phyloP scores from a whole-genome alignment of 2,797 vertebrate genomes.

The Nannoperca australis region DNA sequence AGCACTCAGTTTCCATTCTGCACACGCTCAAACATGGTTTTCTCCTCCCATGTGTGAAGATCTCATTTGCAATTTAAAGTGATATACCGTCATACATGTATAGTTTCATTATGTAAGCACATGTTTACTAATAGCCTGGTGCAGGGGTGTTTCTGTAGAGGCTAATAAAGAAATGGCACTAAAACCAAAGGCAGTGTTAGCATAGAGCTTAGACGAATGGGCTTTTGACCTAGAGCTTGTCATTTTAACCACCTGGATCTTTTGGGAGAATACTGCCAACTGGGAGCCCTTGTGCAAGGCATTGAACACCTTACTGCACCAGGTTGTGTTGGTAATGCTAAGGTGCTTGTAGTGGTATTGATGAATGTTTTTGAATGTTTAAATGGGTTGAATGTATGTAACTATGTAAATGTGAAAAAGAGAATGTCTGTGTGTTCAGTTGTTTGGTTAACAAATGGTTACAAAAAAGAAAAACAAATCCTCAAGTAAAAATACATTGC shows the following conservation, averaged over 20 bases:
- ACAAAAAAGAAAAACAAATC: background rate
- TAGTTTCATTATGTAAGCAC: slow-evolving; percentile 60
- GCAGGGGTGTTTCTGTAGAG: background rate
- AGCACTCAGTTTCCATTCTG: too few relatives aligned
- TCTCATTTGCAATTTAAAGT: too few relatives aligned
- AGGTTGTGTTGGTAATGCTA: background rate
- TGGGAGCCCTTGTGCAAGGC: background rate
- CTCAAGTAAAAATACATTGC: background rate
- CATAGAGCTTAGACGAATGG: background rate
- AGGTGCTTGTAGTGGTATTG: background rate
- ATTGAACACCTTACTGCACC: background rate
- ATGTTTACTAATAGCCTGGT: slow-evolving; percentile 23
- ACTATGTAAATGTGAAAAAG: background rate
- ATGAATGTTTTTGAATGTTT: background rate
- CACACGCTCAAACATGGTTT: too few relatives aligned
- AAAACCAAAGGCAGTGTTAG: background rate
- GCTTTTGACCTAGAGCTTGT: background rate
- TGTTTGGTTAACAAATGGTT: background rate
- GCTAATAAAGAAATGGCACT: slow-evolving; percentile 15
- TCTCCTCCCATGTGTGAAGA: too few relatives aligned
- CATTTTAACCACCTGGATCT: slow-evolving; percentile 8
- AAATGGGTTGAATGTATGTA: background rate
- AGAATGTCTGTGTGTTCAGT: background rate
- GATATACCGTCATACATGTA: slow-evolving; percentile 33
- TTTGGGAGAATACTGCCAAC: background rate